Conservation (phyloP, 2,113 vertebrate species). For the Microcebus lehilahytsara region DNA sequence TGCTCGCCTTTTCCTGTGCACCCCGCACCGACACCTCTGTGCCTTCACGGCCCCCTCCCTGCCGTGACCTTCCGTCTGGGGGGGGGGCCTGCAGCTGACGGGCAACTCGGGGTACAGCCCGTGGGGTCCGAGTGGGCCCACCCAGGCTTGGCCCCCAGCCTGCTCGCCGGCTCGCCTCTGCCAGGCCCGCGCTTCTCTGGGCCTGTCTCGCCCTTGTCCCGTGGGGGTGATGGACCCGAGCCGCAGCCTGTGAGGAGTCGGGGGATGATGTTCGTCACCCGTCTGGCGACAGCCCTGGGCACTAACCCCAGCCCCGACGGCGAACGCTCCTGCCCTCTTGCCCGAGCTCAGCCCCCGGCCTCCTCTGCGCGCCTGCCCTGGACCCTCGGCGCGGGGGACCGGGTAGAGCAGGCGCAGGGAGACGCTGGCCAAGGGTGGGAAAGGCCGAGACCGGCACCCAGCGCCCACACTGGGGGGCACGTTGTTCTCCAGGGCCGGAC, state of each 20-base stretch:
- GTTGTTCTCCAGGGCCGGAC: not conserved
- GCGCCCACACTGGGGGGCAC: not conserved
- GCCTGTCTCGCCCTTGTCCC: not conserved
- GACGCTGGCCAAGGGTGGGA: rapidly evolving
- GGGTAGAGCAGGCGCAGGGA: not conserved
- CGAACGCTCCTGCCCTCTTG: rapidly evolving
- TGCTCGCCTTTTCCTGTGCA: rapidly evolving
- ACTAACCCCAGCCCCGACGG: rapidly evolving
- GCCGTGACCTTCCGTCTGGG: not conserved
- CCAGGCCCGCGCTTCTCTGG: not conserved
- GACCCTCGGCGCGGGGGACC: not conserved
- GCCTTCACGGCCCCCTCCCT: not conserved
- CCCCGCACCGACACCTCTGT: not conserved
- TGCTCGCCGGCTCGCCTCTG: no score
- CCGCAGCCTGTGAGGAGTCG: not conserved
- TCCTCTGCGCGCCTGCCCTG: not conserved
- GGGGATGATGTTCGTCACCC: rapidly evolving
- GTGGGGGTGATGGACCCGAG: rapidly evolving
- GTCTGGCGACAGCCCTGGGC: not conserved
- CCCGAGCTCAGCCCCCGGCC: not conserved
- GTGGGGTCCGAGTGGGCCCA: no score
- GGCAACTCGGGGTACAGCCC: no score
- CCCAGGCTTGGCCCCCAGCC: no score
- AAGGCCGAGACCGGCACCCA: not conserved
- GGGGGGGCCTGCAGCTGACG: no score